Evolutionary conservation across 2,797 vertebrate species (phyloP).

Genomic region (Kryptopterus vitreolus): DNA sequence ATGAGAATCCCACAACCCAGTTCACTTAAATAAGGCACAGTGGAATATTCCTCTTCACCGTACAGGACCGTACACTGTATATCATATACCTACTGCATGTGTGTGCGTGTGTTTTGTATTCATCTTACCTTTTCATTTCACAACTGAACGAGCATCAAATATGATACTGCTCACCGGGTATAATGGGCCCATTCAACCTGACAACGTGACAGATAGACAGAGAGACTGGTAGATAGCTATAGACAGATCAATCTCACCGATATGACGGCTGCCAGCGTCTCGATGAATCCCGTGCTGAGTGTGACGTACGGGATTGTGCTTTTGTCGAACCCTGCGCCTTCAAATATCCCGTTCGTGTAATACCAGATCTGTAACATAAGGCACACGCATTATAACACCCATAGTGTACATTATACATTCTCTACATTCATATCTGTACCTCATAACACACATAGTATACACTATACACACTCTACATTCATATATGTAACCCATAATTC

Average conservation of each 20-base stretch:
- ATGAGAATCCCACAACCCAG: not conserved
- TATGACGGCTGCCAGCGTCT: slow-evolving; percentile 83
- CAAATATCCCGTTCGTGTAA: slow-evolving; percentile 90
- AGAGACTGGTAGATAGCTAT: not conserved
- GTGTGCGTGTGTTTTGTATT: not conserved
- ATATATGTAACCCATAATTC: too few species aligned
- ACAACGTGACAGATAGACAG: not conserved
- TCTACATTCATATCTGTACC: too few species aligned
- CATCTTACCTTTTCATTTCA: not conserved
- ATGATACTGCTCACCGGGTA: not conserved
- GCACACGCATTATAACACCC: not conserved
- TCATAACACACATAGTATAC: not conserved
- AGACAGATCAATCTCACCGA: slow-evolving; percentile 81
- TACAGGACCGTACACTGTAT: not conserved
- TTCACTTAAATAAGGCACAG: not conserved
- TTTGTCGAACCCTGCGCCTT: slow-evolving; percentile 76
- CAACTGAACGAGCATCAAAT: not conserved
- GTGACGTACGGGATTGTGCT: slow-evolving; percentile 85
- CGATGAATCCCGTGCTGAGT: slow-evolving; percentile 84
- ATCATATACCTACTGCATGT: not conserved
- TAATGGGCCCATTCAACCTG: not conserved
- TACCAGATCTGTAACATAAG: slow-evolving; percentile 86
- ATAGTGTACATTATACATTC: not conserved
- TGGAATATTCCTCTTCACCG: not conserved
- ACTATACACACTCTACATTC: not conserved